Conservation (phyloP, 1,140 invertebrate genomes). For the Drosophila pachea region DNA sequence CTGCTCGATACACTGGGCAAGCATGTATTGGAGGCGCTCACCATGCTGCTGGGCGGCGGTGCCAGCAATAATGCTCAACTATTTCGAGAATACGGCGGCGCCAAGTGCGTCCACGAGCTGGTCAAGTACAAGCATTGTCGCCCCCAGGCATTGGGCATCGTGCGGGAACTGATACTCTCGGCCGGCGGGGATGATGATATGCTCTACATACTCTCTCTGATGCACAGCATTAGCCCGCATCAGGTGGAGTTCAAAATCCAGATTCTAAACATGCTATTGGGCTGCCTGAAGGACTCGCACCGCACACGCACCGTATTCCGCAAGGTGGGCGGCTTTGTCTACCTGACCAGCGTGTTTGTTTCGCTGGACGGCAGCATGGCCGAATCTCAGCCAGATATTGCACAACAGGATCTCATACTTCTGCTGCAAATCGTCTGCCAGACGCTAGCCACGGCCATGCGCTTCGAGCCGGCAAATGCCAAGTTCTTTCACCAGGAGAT, state of each 20-base stretch:
- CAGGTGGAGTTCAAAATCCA: conserved; percentile 92
- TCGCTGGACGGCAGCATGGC: conserved; percentile 90
- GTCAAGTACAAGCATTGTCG: conserved; percentile 92
- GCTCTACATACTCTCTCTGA: conserved; percentile 92
- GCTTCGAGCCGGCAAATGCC: conserved; percentile 99
- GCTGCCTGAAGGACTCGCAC: conserved; percentile 95
- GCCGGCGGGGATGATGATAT: conserved; percentile 97
- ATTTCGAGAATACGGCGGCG: conserved; percentile 94
- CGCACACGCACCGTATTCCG: conserved; percentile 97
- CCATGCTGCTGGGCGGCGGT: conserved; percentile 85
- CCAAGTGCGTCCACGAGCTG: conserved; percentile 93
- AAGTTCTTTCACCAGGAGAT: conserved; percentile 98
- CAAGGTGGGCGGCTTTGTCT: conserved; percentile 98
- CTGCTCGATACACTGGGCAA: conserved; percentile 88
- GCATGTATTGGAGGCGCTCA: conserved; percentile 92
- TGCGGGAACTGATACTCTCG: conserved; percentile 92
- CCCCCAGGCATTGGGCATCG: conserved; percentile 87
- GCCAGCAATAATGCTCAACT: conserved; percentile 94
- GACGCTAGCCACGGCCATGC: conserved; percentile 97
- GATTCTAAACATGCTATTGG: conserved; percentile 92
- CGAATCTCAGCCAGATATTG: conserved; percentile 76
- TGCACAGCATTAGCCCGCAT: conserved; percentile 91
- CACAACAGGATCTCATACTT: conserved; percentile 82
- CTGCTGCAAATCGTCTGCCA: conserved; percentile 95
- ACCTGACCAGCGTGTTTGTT: conserved; percentile 96